phyloP scores from a whole-genome alignment of 2,888 invertebrate genomes.

The Nymphalis c-album region DNA sequence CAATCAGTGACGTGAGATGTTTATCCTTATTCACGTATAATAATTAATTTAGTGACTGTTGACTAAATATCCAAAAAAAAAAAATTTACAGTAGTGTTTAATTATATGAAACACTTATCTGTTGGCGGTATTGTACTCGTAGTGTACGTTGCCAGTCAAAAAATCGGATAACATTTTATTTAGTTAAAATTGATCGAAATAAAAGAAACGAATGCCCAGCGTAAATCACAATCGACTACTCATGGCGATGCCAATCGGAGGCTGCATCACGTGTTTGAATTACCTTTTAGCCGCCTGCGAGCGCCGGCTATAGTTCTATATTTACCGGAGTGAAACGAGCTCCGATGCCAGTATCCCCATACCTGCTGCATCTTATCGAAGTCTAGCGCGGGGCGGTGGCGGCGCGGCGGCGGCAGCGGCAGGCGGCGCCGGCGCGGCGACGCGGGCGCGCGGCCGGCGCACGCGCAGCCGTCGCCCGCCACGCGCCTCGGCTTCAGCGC shows the following conservation, averaged over 20 bases:
- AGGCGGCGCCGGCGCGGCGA: slow-evolving; percentile 74
- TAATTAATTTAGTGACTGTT: too few relatives aligned
- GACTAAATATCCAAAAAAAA: too few relatives aligned
- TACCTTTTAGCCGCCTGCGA: slow-evolving; percentile 12
- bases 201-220: too few relatives aligned
- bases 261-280: slow-evolving; percentile 19
- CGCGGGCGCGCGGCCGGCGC: slow-evolving; percentile 73
- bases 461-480: slow-evolving; percentile 45
- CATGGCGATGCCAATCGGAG: slow-evolving; percentile 4
- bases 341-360: slow-evolving; percentile 34
- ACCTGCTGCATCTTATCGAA: slow-evolving; percentile 99
- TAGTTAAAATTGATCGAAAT: too few relatives aligned
- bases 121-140: too few relatives aligned
- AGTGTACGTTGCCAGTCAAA: too few relatives aligned
- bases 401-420: slow-evolving; percentile 67
- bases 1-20: too few relatives aligned
- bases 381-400: slow-evolving; percentile 93
- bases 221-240: background rate
- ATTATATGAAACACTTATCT: too few relatives aligned
- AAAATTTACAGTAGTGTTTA: too few relatives aligned
- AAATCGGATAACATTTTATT: too few relatives aligned
- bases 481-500: slow-evolving; percentile 87
- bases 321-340: background rate
- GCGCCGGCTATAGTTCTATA: background rate
- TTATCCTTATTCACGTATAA: too few relatives aligned